A percentile compares a stretch with the other conserved stretches of the same genome.
Evolutionary conservation across 2,113 vertebrate species (phyloP).

Genomic region (Girardinichthys multiradiatus): DNA sequence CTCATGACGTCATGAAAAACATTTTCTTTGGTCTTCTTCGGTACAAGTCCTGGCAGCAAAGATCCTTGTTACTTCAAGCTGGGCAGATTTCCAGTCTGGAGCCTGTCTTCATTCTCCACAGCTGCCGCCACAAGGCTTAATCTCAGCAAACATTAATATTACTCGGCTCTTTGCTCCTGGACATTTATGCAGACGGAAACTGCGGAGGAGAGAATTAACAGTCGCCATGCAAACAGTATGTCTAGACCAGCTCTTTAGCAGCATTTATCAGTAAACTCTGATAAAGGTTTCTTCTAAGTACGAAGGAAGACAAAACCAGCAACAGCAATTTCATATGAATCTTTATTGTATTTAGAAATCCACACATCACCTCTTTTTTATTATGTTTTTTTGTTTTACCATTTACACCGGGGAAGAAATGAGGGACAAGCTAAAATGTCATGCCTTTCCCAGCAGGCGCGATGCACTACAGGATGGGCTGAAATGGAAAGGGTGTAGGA

Average conservation of each 20-base stretch:
- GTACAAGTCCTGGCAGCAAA: slow-evolving; percentile 24
- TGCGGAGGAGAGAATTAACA: background rate
- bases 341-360: slow-evolving; percentile 88
- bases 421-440: slow-evolving; percentile 73
- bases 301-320: slow-evolving; percentile 22
- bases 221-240: background rate
- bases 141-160: slow-evolving; percentile 35
- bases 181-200: slow-evolving; percentile 13
- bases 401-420: slow-evolving; percentile 73
- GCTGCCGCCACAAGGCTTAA: slow-evolving; percentile 33
- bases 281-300: background rate
- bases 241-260: background rate
- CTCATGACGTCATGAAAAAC: slow-evolving; percentile 52
- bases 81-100: slow-evolving; percentile 52
- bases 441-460: slow-evolving; percentile 78
- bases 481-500: slow-evolving; percentile 65
- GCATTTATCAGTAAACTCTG: background rate
- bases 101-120: slow-evolving; percentile 44
- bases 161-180: slow-evolving; percentile 1
- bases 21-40: slow-evolving; percentile 42
- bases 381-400: slow-evolving; percentile 63
- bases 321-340: slow-evolving; percentile 83
- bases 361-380: slow-evolving; percentile 80
- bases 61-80: slow-evolving; percentile 31
- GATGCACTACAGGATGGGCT: slow-evolving; percentile 79